Conservation (phyloP, 1,140 invertebrate genomes). For the Leptopilina clavipes region DNA sequence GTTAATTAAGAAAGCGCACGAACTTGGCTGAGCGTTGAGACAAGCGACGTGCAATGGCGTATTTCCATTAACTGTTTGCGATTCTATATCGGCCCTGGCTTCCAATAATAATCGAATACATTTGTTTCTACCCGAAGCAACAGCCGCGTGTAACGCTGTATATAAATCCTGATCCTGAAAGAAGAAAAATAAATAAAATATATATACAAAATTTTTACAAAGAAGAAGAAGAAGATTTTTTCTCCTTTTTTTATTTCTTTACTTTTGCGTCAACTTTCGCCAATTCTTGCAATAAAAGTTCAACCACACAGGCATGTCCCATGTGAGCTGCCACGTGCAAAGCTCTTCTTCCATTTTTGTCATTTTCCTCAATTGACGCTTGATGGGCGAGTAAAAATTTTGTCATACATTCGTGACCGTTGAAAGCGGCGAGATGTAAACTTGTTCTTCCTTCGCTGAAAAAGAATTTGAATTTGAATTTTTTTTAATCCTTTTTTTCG, state of each 20-base stretch:
- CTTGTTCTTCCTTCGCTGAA: conserved; percentile 76
- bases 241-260: conserved; percentile 47
- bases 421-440: conserved; percentile 80
- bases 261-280: conserved; percentile 78
- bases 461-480: too few species aligned
- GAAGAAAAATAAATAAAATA: neutral
- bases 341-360: conserved; percentile 78
- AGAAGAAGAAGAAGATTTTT: too few species aligned
- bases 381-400: conserved; percentile 73
- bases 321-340: conserved; percentile 78
- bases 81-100: conserved; percentile 77
- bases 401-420: conserved; percentile 78
- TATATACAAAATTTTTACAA: too few species aligned
- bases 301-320: conserved; percentile 76
- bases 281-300: conserved; percentile 73
- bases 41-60: conserved; percentile 80
- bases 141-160: conserved; percentile 81
- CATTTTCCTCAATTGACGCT: conserved; percentile 79
- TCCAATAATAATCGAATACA: conserved; percentile 76
- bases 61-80: conserved; percentile 78
- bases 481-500: too few species aligned
- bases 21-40: conserved; percentile 77
- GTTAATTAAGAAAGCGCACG: conserved; percentile 74
- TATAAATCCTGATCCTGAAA: conserved; percentile 67
- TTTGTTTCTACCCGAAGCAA: conserved; percentile 76